Evolutionary conservation across 2,113 vertebrate genomes (phyloP), one percentile per base, ranked within the genome.

Genomic region (Chaetops frenatus): DNA sequence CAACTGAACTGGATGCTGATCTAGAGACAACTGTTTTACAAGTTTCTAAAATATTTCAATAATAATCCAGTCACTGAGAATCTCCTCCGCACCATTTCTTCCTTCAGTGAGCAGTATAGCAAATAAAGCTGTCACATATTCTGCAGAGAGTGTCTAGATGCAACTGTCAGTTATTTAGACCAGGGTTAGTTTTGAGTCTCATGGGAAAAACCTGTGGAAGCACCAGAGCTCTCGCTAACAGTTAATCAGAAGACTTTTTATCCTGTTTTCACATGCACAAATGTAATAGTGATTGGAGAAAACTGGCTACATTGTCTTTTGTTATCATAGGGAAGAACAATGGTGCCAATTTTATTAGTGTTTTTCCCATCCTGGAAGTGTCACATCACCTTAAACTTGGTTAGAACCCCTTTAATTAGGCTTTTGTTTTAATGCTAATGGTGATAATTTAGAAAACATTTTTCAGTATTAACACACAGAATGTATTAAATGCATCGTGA

Each of bases 231-330:
- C 56, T 65, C 70, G 86, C 53, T 72, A 86, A 70, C 64, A 95
- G 62, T 95, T 96, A 95, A 92, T 87, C 94, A 73, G 70, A 92
- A 96, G 94, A 44, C 12, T 88, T 92, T 96, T 86, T 73, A 51
- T 70, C 66, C 62, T 27, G 12, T 96, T 94, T 96, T 80, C 81
- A 94, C 74, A 57, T 81, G 64, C 0, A 9, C 47, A 83, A 42
- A 4, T 83, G 21, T 71, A 92, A 83, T 27, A 95, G 72, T 9
- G 14, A 81, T 86, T 79, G 89, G 56, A 95, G 79, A 92, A 97
- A 96, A 96, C 51, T 84, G 8, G 7, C 54, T 96, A 67, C 95
- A 76, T 93, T 47, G n/a, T 92, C 70, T 93, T 94, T 92, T 97
- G 72, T 96, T 91, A 94, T 92, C 88, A 84, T n/a, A 78, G 70